Evolutionary conservation across 2,113 vertebrate species (phyloP).

Genomic region (Tursiops truncatus): DNA sequence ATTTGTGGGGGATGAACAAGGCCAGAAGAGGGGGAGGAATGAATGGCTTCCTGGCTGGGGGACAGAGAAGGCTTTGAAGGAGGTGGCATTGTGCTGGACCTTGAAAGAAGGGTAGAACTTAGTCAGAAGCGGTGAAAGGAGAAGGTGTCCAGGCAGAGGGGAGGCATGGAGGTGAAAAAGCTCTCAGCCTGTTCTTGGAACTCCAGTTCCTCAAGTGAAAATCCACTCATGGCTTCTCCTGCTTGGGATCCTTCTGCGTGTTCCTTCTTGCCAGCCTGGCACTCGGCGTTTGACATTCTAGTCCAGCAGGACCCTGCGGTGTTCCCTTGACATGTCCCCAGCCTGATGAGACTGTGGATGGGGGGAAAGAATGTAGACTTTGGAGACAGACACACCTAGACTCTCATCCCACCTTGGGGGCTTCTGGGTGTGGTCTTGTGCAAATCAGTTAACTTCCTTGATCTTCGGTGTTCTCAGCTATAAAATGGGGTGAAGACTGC

Average conservation of each 20-base stretch:
- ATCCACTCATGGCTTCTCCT: background rate
- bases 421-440: background rate
- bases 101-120: background rate
- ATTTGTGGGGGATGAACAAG: background rate
- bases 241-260: background rate
- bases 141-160: background rate
- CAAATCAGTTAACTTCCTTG: background rate
- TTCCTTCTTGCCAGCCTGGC: background rate
- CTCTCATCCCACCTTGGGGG: background rate
- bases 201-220: background rate
- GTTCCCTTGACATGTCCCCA: background rate
- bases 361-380: background rate
- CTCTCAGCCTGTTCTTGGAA: background rate
- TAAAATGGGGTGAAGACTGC: background rate
- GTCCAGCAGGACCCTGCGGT: rapidly evolving
- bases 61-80: background rate
- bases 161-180: background rate
- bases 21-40: background rate
- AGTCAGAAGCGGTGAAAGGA: background rate
- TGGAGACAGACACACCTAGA: background rate
- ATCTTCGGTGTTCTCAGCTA: background rate
- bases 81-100: background rate
- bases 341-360: background rate
- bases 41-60: background rate
- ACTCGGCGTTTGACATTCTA: background rate